phyloP scores from a whole-genome alignment of 2,888 invertebrate genomes.

The Heteropelma amictum region DNA sequence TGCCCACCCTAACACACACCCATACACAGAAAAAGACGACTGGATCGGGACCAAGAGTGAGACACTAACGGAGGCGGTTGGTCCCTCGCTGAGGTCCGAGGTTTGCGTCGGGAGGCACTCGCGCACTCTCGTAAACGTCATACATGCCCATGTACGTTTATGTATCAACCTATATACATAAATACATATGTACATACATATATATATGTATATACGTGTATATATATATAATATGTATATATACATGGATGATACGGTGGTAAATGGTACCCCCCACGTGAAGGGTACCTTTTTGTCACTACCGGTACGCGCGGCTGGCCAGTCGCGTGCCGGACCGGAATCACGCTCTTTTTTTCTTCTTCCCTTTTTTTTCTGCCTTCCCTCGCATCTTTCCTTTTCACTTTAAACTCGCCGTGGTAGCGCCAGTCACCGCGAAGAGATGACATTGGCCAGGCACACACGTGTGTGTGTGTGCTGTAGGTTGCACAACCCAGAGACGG shows the following conservation, averaged over 20 bases:
- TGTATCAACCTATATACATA: slow-evolving; percentile 27
- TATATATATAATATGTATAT: neutral
- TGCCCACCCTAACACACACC: too few species aligned
- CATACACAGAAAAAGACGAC: too few species aligned
- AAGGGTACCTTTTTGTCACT: slow-evolving; percentile 74
- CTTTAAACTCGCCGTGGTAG: slow-evolving; percentile 32
- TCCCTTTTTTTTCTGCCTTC: slow-evolving; percentile 17
- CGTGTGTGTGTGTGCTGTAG: slow-evolving; percentile 27
- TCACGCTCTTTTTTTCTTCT: slow-evolving; percentile 59
- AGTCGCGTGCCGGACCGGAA: slow-evolving; percentile 76
- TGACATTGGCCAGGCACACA: slow-evolving; percentile 60
- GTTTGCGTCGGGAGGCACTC: slow-evolving; percentile 63
- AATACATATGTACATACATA: slow-evolving; percentile 7
- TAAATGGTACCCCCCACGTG: slow-evolving; percentile 52
- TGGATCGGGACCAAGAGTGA: slow-evolving; percentile 44
- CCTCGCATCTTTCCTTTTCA: slow-evolving; percentile 41
- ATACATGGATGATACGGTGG: slow-evolving; percentile 24
- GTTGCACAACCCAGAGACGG: slow-evolving; percentile 44
- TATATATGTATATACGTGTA: slow-evolving; percentile 24
- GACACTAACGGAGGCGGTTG: slow-evolving; percentile 43
- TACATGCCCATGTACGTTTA: slow-evolving; percentile 30
- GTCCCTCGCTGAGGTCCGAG: slow-evolving; percentile 56
- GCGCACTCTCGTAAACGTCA: too few species aligned
- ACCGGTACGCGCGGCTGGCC: slow-evolving; percentile 59
- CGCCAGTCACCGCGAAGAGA: slow-evolving; percentile 19